Evolutionary conservation across 1,140 invertebrate species (phyloP).

Genomic region (Charaxes varanes): DNA sequence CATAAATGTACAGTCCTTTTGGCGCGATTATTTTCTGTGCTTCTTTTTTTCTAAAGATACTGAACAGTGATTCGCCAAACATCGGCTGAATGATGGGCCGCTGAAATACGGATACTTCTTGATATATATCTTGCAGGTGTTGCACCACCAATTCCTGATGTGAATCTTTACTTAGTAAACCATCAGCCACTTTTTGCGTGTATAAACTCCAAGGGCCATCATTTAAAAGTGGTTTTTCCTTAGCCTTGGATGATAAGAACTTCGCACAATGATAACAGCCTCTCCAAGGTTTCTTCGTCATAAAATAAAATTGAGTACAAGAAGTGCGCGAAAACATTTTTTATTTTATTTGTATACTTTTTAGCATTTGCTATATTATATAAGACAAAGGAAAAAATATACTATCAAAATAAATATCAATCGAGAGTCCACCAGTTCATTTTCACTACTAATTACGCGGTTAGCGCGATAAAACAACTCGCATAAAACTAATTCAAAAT

Average conservation of each 20-base stretch:
- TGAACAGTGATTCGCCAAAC: constrained; percentile 46
- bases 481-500: constrained; percentile 5
- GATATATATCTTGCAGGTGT: constrained; percentile 81
- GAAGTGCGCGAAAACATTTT: constrained; percentile 46
- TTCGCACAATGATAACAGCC: constrained; percentile 40
- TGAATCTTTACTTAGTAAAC: constrained; percentile 76
- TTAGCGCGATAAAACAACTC: too few species aligned
- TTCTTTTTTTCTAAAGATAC: constrained; percentile 64
- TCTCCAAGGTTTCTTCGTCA: constrained; percentile 35
- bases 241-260: constrained; percentile 43
- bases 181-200: constrained; percentile 75
- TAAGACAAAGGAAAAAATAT: constrained; percentile 7
- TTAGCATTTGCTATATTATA: constrained; percentile 8
- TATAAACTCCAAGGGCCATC: constrained; percentile 73
- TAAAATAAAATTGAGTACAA: constrained; percentile 26
- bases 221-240: constrained; percentile 21
- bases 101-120: constrained; percentile 78
- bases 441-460: too few species aligned
- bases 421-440: too few species aligned
- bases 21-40: constrained; percentile 73
- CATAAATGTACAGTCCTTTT: constrained; percentile 88
- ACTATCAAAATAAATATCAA: neutral
- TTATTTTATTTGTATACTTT: neutral
- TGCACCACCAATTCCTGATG: constrained; percentile 82
- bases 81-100: constrained; percentile 64